Base-by-base conservation (phyloP, 1,140 invertebrate genomes). In the Pachypeltis micranthus region DNA sequence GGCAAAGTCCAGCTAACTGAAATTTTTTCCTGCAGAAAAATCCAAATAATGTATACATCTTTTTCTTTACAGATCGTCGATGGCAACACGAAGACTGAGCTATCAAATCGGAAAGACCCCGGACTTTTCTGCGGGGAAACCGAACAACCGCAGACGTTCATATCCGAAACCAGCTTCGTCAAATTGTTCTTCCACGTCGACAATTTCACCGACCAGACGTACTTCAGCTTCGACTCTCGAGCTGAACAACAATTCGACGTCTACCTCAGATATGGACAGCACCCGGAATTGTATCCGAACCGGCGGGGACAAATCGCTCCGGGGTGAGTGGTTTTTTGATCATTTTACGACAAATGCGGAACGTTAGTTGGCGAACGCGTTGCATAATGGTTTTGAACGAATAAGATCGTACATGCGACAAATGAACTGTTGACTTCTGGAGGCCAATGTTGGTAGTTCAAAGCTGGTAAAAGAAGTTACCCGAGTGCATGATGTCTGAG, bases 71-170 rank as follows among this genome's bases (percentile, higher is more conserved):
- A 89, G 86, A 88, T 89, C 64, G 80, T 86, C 10, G 87, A 90
- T 68, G 87, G 87, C 16, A 92, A 92, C 72, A 84, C 87, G 2
- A 91, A 90, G 71, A 89, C 89, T 7, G 87, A 87, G 71, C 84
- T 91, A 7, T 88, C 83, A 59, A 91, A 92, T 74, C 79, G 89
- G 44, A 87, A 89, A 66, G 88, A 91, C 65, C 86, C 87, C 0
- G 91, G 91, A 2, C 83, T 90, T 62, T 95, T 92, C 73, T 95
- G 91, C 73, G 91, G 91, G 0, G 91, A 95, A 72, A 91, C 87
- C 16, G 92, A 95, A 70, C 91, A 93, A 68, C 88, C 90, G 0
- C 89, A 93, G 74, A 92, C 89, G 2, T 94, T 93, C 77, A 93
- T 94, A 70, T 93, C 91, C 14, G 91, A 95, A 76, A 94, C 91